Evolutionary conservation across 2,888 invertebrate genomes (phyloP).

Genomic region (Metellina segmentata): DNA sequence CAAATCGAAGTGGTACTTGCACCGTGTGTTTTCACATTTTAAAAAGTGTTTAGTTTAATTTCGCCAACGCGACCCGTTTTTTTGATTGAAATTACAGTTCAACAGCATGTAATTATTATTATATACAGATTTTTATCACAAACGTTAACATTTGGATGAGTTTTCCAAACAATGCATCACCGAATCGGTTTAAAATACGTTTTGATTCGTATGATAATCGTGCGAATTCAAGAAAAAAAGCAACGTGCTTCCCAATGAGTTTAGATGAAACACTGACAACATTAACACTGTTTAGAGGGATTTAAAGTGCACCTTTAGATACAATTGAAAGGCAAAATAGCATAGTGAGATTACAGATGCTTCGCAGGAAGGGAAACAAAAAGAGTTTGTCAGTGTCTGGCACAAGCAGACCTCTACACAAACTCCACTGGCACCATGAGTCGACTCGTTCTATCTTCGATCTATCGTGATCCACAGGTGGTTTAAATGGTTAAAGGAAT

Average conservation of each 20-base stretch:
- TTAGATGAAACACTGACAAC: constrained; percentile 52
- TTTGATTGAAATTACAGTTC: no score
- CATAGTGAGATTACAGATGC: constrained; percentile 65
- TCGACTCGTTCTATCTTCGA: constrained; percentile 56
- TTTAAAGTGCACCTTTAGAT: constrained; percentile 66
- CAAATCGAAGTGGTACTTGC: not conserved
- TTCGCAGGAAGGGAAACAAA: constrained; percentile 47
- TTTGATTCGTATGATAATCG: constrained; percentile 61
- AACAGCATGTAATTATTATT: no score
- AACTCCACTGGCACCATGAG: constrained; percentile 70
- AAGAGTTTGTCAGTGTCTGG: constrained; percentile 66
- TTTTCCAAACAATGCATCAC: constrained; percentile 46
- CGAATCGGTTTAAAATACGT: constrained; percentile 74
- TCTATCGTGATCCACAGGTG: constrained; percentile 29
- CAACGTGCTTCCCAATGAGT: constrained; percentile 33
- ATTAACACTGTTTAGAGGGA: constrained; percentile 60
- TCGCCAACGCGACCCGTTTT: not conserved
- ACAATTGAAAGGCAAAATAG: constrained; percentile 70
- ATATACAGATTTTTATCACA: no score
- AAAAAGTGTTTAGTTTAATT: not conserved
- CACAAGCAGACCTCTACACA: constrained; percentile 54
- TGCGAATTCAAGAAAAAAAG: constrained; percentile 43
- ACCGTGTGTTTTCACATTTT: not conserved
- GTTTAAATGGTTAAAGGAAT: constrained; percentile 42
- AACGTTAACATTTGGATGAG: not conserved